These are phyloP conservation scores for Cosmia trapezina DNA, from an alignment of 2,888 invertebrate genomes.

Conservation along the genomic window DNA sequence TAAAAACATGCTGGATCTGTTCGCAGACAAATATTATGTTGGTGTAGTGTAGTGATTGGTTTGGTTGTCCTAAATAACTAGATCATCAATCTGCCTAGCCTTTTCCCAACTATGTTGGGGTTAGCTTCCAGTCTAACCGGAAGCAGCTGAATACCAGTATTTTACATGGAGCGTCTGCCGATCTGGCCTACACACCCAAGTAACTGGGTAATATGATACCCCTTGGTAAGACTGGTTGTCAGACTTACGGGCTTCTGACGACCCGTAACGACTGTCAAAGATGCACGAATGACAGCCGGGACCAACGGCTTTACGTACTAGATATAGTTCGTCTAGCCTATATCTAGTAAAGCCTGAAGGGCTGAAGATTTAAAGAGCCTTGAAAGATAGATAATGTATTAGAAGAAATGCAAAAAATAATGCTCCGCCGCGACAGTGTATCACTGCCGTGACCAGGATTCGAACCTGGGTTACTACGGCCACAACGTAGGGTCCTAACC, in stretches of 20 bases:
- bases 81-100: too few species aligned
- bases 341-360: background rate
- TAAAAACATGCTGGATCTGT: background rate
- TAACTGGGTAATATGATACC: too few species aligned
- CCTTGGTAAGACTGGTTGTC: too few species aligned
- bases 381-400: background rate
- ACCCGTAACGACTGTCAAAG: too few species aligned
- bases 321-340: background rate
- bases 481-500: constrained; percentile 92
- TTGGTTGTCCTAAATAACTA: background rate
- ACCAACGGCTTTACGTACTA: too few species aligned
- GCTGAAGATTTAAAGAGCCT: background rate
- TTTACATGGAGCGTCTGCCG: too few species aligned
- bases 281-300: too few species aligned
- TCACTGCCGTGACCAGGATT: constrained; percentile 83
- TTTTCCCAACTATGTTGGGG: too few species aligned
- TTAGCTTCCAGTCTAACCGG: too few species aligned
- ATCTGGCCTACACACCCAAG: too few species aligned
- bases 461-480: constrained; percentile 94
- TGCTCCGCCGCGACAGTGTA: constrained; percentile 16
- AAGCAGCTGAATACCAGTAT: too few species aligned
- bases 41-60: background rate
- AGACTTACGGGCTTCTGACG: too few species aligned
- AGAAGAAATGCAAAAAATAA: constrained; percentile 2
- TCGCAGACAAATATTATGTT: background rate